phyloP scores from a whole-genome alignment of 1,140 invertebrate species.

The Leptopilina boulardi region DNA sequence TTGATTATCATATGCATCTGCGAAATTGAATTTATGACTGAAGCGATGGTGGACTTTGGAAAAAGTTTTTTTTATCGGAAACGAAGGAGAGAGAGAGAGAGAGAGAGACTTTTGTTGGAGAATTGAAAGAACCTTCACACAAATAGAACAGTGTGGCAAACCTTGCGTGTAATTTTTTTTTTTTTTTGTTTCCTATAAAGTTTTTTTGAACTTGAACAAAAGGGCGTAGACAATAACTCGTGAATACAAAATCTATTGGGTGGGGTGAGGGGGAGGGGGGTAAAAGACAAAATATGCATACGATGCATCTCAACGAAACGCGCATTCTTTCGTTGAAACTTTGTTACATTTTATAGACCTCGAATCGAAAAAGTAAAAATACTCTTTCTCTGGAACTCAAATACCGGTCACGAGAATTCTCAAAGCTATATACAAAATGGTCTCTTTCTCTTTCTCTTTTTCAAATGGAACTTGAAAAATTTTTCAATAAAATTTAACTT shows the following conservation, averaged over 20 bases:
- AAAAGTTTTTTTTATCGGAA: slow-evolving; percentile 23
- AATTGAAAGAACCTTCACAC: slow-evolving; percentile 18
- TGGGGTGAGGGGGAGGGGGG: no score
- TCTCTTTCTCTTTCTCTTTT: not conserved
- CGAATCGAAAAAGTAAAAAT: not conserved
- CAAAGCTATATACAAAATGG: slow-evolving; percentile 15
- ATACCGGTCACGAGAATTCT: slow-evolving; percentile 24
- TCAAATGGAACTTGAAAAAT: not conserved
- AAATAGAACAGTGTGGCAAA: not conserved
- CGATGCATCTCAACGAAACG: not conserved
- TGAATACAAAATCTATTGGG: not conserved
- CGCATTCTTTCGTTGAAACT: slow-evolving; percentile 1
- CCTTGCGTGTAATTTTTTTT: not conserved
- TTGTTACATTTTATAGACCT: slow-evolving; percentile 7
- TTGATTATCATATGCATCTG: slow-evolving; percentile 24
- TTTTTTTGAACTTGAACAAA: slow-evolving; percentile 17
- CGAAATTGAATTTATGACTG: slow-evolving; percentile 31
- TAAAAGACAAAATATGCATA: slow-evolving; percentile 9
- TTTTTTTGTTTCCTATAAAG: slow-evolving; percentile 8
- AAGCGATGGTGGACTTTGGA: slow-evolving; percentile 11
- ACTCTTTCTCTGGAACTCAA: not conserved
- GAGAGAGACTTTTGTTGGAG: no score
- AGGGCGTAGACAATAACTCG: not conserved
- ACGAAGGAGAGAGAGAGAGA: no score
- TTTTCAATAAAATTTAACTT: not conserved